Conservation (phyloP, 2,113 vertebrate genomes). For the Todiramphus chloris region DNA sequence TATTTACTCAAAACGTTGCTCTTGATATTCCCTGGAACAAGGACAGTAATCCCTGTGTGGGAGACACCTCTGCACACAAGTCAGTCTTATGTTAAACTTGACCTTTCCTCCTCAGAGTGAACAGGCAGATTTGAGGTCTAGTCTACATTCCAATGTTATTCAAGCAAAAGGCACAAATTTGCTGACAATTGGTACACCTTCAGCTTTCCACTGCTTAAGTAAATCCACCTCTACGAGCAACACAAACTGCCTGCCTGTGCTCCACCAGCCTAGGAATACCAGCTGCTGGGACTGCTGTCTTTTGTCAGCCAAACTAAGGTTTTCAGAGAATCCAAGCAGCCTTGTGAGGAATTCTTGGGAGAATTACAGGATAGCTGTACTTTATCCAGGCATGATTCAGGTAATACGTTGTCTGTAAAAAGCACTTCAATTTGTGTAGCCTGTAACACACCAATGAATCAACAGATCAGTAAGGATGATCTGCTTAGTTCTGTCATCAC, state of each 20-base stretch:
- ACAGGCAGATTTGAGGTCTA: background rate
- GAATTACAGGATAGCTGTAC: background rate
- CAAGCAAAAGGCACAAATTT: background rate
- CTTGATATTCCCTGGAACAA: background rate
- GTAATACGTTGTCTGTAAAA: background rate
- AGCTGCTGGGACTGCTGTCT: background rate
- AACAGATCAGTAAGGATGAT: background rate
- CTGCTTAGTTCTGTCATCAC: background rate
- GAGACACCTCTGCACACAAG: background rate
- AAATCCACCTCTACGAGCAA: background rate
- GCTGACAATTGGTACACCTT: background rate
- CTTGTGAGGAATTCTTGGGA: background rate
- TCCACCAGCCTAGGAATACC: background rate
- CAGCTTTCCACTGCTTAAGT: background rate
- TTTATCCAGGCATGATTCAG: background rate
- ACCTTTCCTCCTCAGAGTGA: background rate
- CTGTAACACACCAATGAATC: background rate
- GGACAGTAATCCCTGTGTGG: background rate
- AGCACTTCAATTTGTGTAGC: background rate
- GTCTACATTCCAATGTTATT: background rate
- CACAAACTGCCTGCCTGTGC: background rate
- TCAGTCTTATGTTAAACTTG: background rate
- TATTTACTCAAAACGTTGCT: background rate
- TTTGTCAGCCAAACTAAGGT: background rate
- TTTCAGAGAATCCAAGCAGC: background rate